Evolutionary conservation across 2,113 vertebrate genomes (phyloP), one percentile per base, ranked within the genome.

Genomic region (Bettongia penicillata): DNA sequence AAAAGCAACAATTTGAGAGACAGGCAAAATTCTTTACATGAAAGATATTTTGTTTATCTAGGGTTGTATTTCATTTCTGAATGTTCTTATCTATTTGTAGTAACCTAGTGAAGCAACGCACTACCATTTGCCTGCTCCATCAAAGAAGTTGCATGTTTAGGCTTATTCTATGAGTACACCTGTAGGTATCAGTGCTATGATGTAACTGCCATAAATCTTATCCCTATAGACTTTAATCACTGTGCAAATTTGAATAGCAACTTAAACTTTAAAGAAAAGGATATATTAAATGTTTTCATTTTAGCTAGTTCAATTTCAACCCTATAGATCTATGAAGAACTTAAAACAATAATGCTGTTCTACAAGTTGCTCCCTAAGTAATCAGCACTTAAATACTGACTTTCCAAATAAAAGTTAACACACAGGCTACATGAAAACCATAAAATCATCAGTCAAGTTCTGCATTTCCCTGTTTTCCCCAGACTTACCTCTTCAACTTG

Each of bases 401-500:
- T 5, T 77, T 77, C 61, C 61, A 16, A 77, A 77, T n/a, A n/a
- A 37, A 19, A 7, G 10, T 3, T 61, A 61, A 57, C 26, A 61
- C 9, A 61, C 9, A 61, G 57, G 37, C 5, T 77, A n/a, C 14
- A 77, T 77, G 37, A n/a, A 77, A 77, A 77, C n/a, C 16, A 77
- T 37, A 77, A 77, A 77, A 68, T 68, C 61, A n/a, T 37, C 31
- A 37, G 11, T 68, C 9, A 14, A 68, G 89, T 43, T 94, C 95
- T 91, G 92, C 89, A 92, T 61, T 61, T 94, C 91, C 93, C 93
- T 47, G 77, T 37, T 94, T 94, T 94, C 49, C 93, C 93, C 92
- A 95, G 92, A 96, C 96, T 98, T 98, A 99, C 99, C 99, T 99
- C 99, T 97, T 99, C 99, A 50, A 99, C 99, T 98, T 99, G 99